A percentile compares a stretch with the other conserved stretches of the same genome.
Conservation (phyloP, 1,140 invertebrate species). For the Drosophila varians region DNA sequence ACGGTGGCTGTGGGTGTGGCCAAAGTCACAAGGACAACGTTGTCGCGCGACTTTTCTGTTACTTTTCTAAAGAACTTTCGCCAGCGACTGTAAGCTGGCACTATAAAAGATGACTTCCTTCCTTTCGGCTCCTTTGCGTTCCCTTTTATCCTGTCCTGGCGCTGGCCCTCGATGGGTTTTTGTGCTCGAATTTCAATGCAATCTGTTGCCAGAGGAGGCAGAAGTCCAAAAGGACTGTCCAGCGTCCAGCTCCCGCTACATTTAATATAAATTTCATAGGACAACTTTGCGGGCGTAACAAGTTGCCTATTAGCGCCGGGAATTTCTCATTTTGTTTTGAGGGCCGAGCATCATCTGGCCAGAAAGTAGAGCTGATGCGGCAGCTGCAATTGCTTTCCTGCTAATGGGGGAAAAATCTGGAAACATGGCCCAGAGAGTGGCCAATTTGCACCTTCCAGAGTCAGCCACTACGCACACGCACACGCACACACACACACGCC, state of each 20-base stretch:
- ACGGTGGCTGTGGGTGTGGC: neutral
- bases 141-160: neutral
- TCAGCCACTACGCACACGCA: constrained; percentile 78
- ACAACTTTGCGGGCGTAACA: constrained; percentile 70
- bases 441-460: constrained; percentile 73
- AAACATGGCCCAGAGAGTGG: constrained; percentile 41
- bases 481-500: constrained; percentile 76
- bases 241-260: constrained; percentile 26
- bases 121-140: constrained; percentile 6
- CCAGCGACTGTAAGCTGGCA: constrained; percentile 66
- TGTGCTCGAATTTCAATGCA: constrained; percentile 69
- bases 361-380: constrained; percentile 68
- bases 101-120: constrained; percentile 77
- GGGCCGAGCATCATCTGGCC: constrained; percentile 56
- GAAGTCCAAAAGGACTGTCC: constrained; percentile 6
- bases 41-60: constrained; percentile 49
- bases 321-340: constrained; percentile 51
- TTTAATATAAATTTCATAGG: constrained; percentile 72
- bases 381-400: constrained; percentile 60
- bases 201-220: constrained; percentile 45
- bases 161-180: constrained; percentile 11
- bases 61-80: constrained; percentile 53
- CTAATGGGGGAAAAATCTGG: neutral
- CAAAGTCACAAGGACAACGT: constrained; percentile 68
- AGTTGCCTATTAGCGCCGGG: constrained; percentile 62